These are phyloP conservation scores for Conus ventricosus DNA, from an alignment of 1,140 invertebrate species.

Conservation along the genomic window DNA sequence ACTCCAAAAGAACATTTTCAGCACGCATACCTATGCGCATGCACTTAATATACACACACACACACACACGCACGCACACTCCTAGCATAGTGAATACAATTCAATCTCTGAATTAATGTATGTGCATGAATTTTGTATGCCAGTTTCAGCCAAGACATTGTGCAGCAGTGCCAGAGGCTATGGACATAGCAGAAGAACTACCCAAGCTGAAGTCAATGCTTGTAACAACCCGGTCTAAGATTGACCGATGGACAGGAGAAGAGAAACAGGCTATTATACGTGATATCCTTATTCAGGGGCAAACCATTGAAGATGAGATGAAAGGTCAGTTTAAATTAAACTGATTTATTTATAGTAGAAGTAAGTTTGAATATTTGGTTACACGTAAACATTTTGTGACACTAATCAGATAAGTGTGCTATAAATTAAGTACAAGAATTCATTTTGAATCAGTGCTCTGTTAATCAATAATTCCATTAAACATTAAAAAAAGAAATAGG, in stretches of 20 bases:
- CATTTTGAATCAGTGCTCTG: no score
- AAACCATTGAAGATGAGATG: neutral
- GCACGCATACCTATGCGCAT: neutral
- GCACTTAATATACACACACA: neutral
- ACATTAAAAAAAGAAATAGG: no score
- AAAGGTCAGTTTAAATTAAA: neutral
- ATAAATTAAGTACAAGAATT: no score
- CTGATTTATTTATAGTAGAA: no score
- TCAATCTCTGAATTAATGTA: no score
- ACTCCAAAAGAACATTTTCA: no score
- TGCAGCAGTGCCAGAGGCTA: neutral
- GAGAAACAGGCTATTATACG: neutral
- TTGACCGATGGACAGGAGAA: constrained; percentile 17
- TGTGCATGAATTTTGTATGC: neutral
- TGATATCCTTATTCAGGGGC: constrained; percentile 4
- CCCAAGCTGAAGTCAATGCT: constrained; percentile 36
- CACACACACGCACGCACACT: neutral
- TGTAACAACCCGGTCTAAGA: constrained; percentile 1
- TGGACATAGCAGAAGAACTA: constrained; percentile 17
- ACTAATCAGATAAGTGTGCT: no score
- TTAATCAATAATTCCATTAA: no score
- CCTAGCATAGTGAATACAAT: neutral
- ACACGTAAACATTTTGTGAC: no score
- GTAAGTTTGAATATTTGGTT: no score
- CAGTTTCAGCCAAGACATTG: neutral